A percentile compares a stretch with the other conserved stretches of the same genome.
Evolutionary conservation across 2,113 vertebrate species (phyloP).

Genomic region (Peromyscus californicus): DNA sequence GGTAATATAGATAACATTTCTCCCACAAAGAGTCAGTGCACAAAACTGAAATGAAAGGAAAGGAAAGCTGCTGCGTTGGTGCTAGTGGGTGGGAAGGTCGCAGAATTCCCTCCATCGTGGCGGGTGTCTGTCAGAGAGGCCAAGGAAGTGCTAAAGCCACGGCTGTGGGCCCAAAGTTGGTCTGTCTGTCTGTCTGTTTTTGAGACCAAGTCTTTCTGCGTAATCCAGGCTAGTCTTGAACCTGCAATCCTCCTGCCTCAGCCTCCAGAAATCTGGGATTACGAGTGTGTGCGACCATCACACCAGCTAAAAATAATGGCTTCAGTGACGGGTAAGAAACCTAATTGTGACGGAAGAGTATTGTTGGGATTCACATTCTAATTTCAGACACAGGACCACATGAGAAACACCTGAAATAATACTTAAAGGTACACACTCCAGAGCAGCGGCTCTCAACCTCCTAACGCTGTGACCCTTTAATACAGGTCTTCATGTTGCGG

Average conservation of each 20-base stretch:
- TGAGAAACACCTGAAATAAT: rapidly evolving
- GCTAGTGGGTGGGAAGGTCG: not conserved
- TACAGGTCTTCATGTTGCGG: not conserved
- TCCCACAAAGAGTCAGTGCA: too few relatives aligned
- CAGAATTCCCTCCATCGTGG: not conserved
- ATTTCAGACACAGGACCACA: not conserved
- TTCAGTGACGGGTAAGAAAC: not conserved
- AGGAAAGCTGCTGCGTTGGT: rapidly evolving
- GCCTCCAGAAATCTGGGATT: not conserved
- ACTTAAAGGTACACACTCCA: rapidly evolving
- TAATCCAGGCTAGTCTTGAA: not conserved
- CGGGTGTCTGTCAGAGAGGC: not conserved
- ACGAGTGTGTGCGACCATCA: not conserved
- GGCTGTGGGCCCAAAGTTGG: too few relatives aligned
- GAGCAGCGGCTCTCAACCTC: not conserved
- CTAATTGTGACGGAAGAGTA: rapidly evolving
- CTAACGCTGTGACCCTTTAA: not conserved
- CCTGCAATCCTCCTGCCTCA: not conserved
- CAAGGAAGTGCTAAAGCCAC: rapidly evolving
- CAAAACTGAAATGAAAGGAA: not conserved
- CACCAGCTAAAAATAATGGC: rapidly evolving
- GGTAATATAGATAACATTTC: not conserved
- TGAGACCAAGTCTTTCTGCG: not conserved
- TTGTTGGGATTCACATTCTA: not conserved
- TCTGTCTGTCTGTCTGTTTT: rapidly evolving